Base-by-base conservation (phyloP, 2,888 invertebrate genomes). In the Stenurella melanura region DNA sequence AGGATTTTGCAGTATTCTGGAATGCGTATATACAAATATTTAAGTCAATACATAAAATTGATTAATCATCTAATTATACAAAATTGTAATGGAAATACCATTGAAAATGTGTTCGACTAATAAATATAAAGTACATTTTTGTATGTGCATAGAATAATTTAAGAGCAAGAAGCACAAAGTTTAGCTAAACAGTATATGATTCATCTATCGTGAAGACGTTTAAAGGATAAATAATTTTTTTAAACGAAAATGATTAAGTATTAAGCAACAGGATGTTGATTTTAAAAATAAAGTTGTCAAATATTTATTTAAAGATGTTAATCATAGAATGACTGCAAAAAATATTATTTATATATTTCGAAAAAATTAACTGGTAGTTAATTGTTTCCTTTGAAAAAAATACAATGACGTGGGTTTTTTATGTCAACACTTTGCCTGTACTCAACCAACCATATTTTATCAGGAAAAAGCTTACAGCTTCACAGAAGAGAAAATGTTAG, bases 11-110 rank as follows among this genome's bases (percentile, higher is more conserved):
- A 42, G 4, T 12, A 42, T 42, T 42, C 42, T 7, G 6, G 30
- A 42, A 50, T 50, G 50, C n/a, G n/a, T 50, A 50, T 50, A n/a
- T 50, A 3, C 15, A 42, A 15, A 15, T 42, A 42, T 42, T 42
- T 42, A 42, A 42, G 12, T 42, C 42, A n/a, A 50, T 50, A n/a
- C 0, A 50, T 50, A 50, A 50, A n/a, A 50, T 6, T 50, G 50
- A 50, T 50, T 50, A 50, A 50, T 50, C 50, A 50, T 50, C 50
- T 50, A 50, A 50, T 50, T 50, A 50, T 50, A 50, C 50, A 50
- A 50, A 50, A 50, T 50, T 17, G n/a, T 50, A 50, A 50, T 50
- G 50, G 50, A 50, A 50, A 50, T 50, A 50, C 50, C 50, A 50
- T 34, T 50, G 50, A 50, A 50, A 50, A 50, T 50, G n/a, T n/a